Conservation (phyloP, 2,888 invertebrate species). For the Steinernema hermaphroditum region DNA sequence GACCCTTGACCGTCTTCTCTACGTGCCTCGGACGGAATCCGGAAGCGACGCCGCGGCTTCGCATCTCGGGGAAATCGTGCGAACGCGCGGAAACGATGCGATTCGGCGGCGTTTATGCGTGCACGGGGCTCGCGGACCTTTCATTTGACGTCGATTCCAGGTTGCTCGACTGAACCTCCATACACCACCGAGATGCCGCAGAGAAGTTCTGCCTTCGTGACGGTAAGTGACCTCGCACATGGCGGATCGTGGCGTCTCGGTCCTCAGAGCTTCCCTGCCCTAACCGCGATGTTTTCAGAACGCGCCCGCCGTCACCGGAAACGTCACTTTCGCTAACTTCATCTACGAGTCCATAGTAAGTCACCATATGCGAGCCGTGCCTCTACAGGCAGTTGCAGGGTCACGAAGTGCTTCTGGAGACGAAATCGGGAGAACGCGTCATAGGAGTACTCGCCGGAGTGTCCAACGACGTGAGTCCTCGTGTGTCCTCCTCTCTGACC, state of each 20-base stretch:
- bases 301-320: too few species aligned
- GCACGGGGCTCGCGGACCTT: too few species aligned
- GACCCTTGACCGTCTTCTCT: too few species aligned
- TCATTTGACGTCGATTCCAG: not conserved
- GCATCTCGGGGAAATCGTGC: too few species aligned
- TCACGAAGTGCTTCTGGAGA: constrained; percentile 4
- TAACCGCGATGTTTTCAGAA: too few species aligned
- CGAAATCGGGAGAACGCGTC: not conserved
- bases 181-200: constrained; percentile 27
- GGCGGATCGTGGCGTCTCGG: too few species aligned
- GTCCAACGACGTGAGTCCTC: not conserved
- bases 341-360: constrained; percentile 9
- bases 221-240: not conserved
- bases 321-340: too few species aligned
- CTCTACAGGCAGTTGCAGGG: not conserved
- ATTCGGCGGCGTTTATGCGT: too few species aligned
- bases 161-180: constrained; percentile 25
- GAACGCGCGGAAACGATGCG: too few species aligned
- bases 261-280: too few species aligned
- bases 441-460: not conserved
- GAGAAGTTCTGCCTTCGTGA: constrained; percentile 26
- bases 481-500: not conserved
- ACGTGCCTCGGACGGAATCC: too few species aligned
- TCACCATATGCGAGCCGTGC: not conserved
- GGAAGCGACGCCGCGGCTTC: too few species aligned